Evolutionary conservation across 2,113 vertebrate species (phyloP).

Genomic region (Guaruba guarouba): DNA sequence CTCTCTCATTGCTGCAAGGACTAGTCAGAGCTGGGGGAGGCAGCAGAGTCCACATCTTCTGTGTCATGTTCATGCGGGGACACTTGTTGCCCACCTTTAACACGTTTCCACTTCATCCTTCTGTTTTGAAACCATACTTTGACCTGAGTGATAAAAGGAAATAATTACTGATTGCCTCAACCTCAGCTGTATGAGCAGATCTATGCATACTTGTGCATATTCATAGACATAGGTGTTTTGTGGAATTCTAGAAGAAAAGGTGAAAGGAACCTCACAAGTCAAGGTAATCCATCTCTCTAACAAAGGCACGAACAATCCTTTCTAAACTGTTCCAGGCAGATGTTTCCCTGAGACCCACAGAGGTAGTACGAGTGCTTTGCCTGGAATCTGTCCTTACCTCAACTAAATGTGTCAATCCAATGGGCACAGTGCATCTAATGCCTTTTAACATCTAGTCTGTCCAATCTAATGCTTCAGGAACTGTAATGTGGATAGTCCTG

Average conservation of each 20-base stretch:
- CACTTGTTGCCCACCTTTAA: constrained; percentile 89
- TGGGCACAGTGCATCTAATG: not conserved
- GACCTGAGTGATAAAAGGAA: constrained; percentile 75
- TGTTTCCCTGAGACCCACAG: not conserved
- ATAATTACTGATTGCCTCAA: not conserved
- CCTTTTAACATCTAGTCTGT: not conserved
- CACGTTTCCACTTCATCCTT: constrained; percentile 98
- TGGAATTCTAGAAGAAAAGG: not conserved
- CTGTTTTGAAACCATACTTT: constrained; percentile 99
- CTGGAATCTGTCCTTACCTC: not conserved
- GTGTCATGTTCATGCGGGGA: constrained; percentile 85
- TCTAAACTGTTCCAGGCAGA: not conserved
- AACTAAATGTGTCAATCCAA: not conserved
- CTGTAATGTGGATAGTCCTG: not conserved
- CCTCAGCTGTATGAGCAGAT: not conserved
- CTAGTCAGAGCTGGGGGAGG: constrained; percentile 89
- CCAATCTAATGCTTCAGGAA: not conserved
- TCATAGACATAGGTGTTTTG: not conserved
- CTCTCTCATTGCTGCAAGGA: not conserved
- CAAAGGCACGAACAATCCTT: not conserved
- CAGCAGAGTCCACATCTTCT: constrained; percentile 89
- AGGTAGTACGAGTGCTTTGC: not conserved
- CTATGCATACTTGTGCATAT: accelerated
- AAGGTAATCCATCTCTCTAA: not conserved
- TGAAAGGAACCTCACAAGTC: not conserved